Percentiles rank a stretch among this genome's conserved stretches.
These are phyloP conservation scores for Rhombomys opimus DNA, from an alignment of 2,113 vertebrate species.

Conservation along the genomic window DNA sequence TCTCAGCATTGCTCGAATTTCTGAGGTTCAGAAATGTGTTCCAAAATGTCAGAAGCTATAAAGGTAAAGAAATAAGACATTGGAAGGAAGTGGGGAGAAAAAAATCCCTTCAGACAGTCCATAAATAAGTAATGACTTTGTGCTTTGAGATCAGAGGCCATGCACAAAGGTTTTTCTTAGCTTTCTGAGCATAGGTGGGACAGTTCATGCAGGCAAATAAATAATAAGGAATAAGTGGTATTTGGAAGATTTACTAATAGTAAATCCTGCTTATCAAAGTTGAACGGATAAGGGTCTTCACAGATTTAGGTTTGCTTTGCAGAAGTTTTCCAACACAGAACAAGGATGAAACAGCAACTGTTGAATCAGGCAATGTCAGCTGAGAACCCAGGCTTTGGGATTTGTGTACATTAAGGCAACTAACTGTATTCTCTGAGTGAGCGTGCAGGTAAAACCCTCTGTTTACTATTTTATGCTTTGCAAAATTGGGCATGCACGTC, in stretches of 20 bases:
- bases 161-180: background rate
- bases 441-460: background rate
- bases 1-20: slow-evolving; percentile 51
- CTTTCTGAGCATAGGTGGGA: background rate
- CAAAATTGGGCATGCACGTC: background rate
- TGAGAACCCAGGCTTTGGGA: background rate
- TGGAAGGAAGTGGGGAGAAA: slow-evolving; percentile 50
- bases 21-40: slow-evolving; percentile 34
- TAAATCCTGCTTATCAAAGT: slow-evolving; percentile 31
- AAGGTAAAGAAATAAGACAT: slow-evolving; percentile 33
- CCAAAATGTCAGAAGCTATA: slow-evolving; percentile 17
- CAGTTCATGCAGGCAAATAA: slow-evolving; percentile 62
- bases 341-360: background rate
- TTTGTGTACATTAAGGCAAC: background rate
- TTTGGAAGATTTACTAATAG: background rate
- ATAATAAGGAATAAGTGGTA: background rate
- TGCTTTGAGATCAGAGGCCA: slow-evolving; percentile 72
- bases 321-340: background rate
- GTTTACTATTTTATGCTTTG: background rate
- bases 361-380: background rate
- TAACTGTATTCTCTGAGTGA: background rate
- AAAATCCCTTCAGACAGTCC: slow-evolving; percentile 66
- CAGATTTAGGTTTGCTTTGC: background rate
- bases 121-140: slow-evolving; percentile 83
- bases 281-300: background rate